Evolutionary conservation across 2,888 invertebrate genomes (phyloP), one percentile per base, ranked within the genome.

Genomic region (Dicycla oo): DNA sequence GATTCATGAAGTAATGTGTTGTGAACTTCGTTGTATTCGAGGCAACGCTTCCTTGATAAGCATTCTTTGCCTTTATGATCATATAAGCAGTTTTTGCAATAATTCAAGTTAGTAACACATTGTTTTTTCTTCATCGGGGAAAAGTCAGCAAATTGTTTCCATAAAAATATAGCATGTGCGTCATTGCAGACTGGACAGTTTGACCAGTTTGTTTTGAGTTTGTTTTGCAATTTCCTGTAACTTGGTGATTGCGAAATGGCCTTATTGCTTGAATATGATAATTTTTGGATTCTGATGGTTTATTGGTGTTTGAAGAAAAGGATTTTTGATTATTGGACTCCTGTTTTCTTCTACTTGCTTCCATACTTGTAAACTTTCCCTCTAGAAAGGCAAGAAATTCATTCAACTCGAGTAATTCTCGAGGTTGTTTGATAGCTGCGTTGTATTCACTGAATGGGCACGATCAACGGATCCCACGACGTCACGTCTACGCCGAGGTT

Each of bases 101-200:
- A n/a, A 57, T 57, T 54, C 30, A 38, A 57, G 13, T 57, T 47
- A n/a, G 47, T 10, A 47, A 20, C 47, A 47, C 47, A 47, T 47
- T 47, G 20, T n/a, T 20, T 47, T 47, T 20, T 47, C 47, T 47
- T 57, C 13, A 34, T 56, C 6, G 54, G 54, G n/a, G n/a, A n/a
- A n/a, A n/a, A n/a, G n/a, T n/a, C n/a, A n/a, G n/a, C n/a, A n/a
- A n/a, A n/a, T n/a, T 57, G 57, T 57, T 57, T 57, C 38, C n/a
- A 58, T n/a, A n/a, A 38, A 38, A 15, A 15, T 57, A 57, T n/a
- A 13, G 34, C 56, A 57, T 57, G 56, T 57, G 34, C 26, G 54
- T 54, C 34, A 57, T 57, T 57, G 56, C 56, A 57, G 30, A 57
- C 56, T 57, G 56, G 56, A 7, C 56, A 57, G 56, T 53, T 53